Evolutionary conservation across 2,113 vertebrate species (phyloP), one percentile per base, ranked within the genome.

Genomic region (Geococcyx californianus): DNA sequence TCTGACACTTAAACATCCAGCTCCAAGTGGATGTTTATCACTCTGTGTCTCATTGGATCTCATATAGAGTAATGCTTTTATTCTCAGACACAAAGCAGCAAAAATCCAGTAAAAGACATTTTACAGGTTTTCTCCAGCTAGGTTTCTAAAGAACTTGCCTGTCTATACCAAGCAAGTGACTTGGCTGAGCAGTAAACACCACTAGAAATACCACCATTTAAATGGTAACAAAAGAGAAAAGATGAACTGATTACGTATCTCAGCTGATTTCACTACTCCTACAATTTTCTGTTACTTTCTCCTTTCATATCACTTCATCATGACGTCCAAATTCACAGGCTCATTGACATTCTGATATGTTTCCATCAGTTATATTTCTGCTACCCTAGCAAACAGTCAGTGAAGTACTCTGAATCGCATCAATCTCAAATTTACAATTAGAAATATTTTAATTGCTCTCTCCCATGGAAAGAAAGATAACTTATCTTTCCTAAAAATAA

Each of bases 401-500:
- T 1, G 6, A 91, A 67, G 24, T 10, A 20, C 38, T 64, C 12
- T 24, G 23, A 90, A 49, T 51, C 59, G 76, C 75, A 78, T 17
- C 73, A 74, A 36, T 77, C 56, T 89, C 83, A 4, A 9, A 64
- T 75, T 81, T 72, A 81, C 68, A 88, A 95, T 92, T 72, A 90
- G 85, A 95, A 77, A 58, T 89, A 77, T 38, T 95, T 94, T 83
- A 92, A 94, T 87, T 49, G 9, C 60, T 42, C 52, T 69, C 54
- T 81, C 84, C 60, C 54, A 19, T 31, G 49, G 80, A 66, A 87
- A 73, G 59, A 28, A 47, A 96, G 95, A 96, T 94, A 94, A 92
- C 66, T 93, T 97, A 96, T 95, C 95, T 96, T 66, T 25, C 60
- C 52, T 42, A 40, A 91, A 95, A 95, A 89, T 66, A 96, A 95